Percentiles rank a stretch among this genome's conserved stretches.
phyloP scores from a whole-genome alignment of 2,888 invertebrate genomes.

The Watsonalla binaria region DNA sequence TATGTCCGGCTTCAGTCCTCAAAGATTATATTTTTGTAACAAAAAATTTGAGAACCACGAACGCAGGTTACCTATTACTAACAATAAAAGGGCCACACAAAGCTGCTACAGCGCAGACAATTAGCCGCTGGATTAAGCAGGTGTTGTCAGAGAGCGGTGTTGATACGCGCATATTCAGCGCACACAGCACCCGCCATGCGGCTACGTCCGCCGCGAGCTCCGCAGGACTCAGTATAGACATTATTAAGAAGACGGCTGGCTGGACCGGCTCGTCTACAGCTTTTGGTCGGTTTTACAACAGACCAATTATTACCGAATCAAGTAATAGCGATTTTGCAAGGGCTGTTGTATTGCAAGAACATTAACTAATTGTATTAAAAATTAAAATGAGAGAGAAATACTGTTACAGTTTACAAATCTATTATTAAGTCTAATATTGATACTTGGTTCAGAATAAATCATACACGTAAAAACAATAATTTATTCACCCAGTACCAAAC shows the following conservation, averaged over 20 bases:
- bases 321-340: too few species aligned
- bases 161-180: constrained; percentile 6
- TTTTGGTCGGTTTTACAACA: too few species aligned
- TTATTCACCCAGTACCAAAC: background rate
- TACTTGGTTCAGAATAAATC: too few species aligned
- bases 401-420: too few species aligned
- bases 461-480: background rate
- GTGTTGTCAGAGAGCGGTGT: background rate
- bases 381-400: too few species aligned
- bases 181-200: too few species aligned
- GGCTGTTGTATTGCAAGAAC: background rate
- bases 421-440: too few species aligned
- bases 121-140: background rate
- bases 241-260: constrained; percentile 11
- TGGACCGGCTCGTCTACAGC: constrained; percentile 10
- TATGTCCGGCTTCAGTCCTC: background rate
- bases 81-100: background rate
- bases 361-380: background rate
- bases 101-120: background rate
- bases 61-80: background rate
- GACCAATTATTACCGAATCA: constrained; percentile 1
- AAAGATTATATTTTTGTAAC: background rate
- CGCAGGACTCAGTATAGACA: constrained; percentile 8
- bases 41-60: too few species aligned
- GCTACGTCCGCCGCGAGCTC: constrained; percentile 8